Conservation (phyloP, 2,888 invertebrate species). For the Netelia virgata region DNA sequence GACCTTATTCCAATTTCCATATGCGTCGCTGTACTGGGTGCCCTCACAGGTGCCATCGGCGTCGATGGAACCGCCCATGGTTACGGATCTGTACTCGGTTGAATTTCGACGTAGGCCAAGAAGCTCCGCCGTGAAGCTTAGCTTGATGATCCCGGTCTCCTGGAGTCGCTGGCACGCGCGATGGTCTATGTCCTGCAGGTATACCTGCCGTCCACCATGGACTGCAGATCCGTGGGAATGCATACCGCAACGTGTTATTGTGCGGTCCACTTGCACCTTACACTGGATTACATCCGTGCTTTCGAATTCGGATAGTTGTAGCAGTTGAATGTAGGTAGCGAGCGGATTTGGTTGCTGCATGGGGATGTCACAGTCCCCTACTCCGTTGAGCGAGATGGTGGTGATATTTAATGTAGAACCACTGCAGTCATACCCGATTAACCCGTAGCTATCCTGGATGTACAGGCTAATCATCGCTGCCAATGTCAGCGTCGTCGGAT, state of each 20-base stretch:
- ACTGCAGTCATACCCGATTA: conserved; percentile 55
- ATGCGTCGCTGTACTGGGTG: conserved; percentile 65
- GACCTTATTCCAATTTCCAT: conserved; percentile 63
- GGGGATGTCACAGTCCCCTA: conserved; percentile 38
- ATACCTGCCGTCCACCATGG: neutral
- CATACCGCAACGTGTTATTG: conserved; percentile 13
- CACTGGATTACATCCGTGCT: conserved; percentile 6
- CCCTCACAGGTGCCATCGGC: conserved; percentile 63
- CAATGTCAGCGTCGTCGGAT: neutral
- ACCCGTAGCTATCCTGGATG: neutral
- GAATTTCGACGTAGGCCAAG: neutral
- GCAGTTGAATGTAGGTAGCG: neutral
- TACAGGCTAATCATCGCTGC: neutral
- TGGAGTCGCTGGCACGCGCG: neutral
- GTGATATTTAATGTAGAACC: conserved; percentile 52
- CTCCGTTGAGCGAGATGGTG: conserved; percentile 35
- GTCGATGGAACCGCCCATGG: conserved; percentile 2
- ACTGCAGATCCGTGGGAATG: conserved; percentile 19
- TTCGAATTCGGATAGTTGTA: conserved; percentile 14
- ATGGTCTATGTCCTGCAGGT: conserved; percentile 13
- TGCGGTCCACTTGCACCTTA: conserved; percentile 19
- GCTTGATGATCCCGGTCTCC: conserved; percentile 8
- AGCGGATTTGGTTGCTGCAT: neutral
- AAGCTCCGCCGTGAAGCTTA: neutral
- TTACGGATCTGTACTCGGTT: neutral